Evolutionary conservation across 1,140 invertebrate species (phyloP), one percentile per base, ranked within the genome.

Genomic region (Sinella curviseta): DNA sequence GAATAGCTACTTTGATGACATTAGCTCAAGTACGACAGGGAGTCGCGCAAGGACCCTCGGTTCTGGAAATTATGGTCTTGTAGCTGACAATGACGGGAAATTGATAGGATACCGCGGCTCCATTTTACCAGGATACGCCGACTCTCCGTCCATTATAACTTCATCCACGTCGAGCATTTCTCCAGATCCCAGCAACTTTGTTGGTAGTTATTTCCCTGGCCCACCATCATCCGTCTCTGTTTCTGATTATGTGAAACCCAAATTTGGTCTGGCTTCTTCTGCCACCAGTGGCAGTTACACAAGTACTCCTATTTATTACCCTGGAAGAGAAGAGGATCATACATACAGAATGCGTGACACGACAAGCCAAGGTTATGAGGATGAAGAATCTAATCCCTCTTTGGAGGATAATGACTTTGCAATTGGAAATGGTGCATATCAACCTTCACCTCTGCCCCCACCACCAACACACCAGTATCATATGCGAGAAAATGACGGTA

Each of bases 241-340:
- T 12, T 33, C 65, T 60, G 57, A 60, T 17, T 60, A 60, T 26
- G 12, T n/a, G 4, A 60, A 60, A n/a, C 24, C 57, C 57, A 60
- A 60, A 60, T 60, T 60, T 12, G 4, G 3, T n/a, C 8, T 33
- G 4, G 65, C 65, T n/a, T 70, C 65, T 3, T 70, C 65, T 8
- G 26, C 65, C 26, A 16, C 3, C n/a, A 33, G 65, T 70, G 65
- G 65, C 3, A 70, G 8, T 24, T 70, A 70, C 30, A 12, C 65
- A 1, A 70, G 65, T n/a, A 70, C 65, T 31, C 65, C 65, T 12
- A 33, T 70, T 30, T 70, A 70, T 70, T 70, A 70, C 30, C 65
- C 65, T 4, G 65, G 65, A 14, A 8, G 65, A 2, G 65, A 70
- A 33, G 65, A 70, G 31, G 65, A 70, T 70, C 65, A 70, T 33